Evolutionary conservation across 2,113 vertebrate genomes (phyloP).

Genomic region (Xiphias gladius): DNA sequence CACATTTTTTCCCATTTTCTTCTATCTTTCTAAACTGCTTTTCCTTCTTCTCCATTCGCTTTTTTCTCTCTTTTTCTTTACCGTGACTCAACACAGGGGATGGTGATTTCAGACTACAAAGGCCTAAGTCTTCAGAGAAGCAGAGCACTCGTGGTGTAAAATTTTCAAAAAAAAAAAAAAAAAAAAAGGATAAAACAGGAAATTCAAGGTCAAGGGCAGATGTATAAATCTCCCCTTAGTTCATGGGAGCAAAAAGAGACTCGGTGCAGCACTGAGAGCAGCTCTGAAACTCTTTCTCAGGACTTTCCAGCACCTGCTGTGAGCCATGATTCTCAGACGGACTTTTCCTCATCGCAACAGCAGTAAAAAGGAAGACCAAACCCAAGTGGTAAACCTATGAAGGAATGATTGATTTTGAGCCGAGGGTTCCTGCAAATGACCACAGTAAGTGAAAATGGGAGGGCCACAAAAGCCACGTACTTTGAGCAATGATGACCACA

Average conservation of each 20-base stretch:
- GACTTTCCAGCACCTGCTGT: slow-evolving; percentile 50
- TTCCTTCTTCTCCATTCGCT: neutral
- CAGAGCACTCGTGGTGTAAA: slow-evolving; percentile 33
- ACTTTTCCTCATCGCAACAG: neutral
- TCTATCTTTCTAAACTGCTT: slow-evolving; percentile 19
- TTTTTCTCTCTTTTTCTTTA: neutral
- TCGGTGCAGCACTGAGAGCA: slow-evolving; percentile 55
- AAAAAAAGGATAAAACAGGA: slow-evolving; percentile 56
- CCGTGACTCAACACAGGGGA: slow-evolving; percentile 37
- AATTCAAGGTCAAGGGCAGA: slow-evolving; percentile 70
- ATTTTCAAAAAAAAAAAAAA: slow-evolving; percentile 14
- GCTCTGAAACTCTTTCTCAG: slow-evolving; percentile 59
- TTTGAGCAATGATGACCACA: neutral
- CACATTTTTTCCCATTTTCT: neutral
- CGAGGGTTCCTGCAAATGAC: neutral
- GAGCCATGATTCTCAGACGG: slow-evolving; percentile 26
- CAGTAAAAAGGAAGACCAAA: neutral
- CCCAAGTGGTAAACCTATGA: neutral
- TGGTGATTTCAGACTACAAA: slow-evolving; percentile 70
- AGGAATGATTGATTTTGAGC: neutral
- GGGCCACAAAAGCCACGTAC: neutral
- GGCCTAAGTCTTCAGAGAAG: slow-evolving; percentile 53
- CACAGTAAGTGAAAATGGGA: neutral
- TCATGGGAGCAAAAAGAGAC: slow-evolving; percentile 45
- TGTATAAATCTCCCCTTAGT: slow-evolving; percentile 57